phyloP scores from a whole-genome alignment of 2,113 vertebrate genomes.

The Tonatia bakeri region DNA sequence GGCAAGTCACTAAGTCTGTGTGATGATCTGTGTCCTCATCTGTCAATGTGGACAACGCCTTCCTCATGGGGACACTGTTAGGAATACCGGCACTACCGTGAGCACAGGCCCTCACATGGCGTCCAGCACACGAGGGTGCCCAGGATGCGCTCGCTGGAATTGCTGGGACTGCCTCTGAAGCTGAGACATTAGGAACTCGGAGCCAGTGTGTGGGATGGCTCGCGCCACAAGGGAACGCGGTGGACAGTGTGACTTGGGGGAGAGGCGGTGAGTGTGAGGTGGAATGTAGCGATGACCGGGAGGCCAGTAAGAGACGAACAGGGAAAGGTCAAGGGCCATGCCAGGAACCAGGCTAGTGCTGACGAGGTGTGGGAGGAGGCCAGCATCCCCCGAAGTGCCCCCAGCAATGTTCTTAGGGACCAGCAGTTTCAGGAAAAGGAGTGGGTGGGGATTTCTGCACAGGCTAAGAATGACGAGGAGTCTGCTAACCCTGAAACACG shows the following conservation, averaged over 20 bases:
- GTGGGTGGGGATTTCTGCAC: not conserved
- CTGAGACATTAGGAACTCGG: rapidly evolving
- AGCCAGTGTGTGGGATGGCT: rapidly evolving
- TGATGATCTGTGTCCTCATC: not conserved
- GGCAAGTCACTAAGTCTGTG: not conserved
- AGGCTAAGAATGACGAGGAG: not conserved
- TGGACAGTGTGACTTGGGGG: rapidly evolving
- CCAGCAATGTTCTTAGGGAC: not conserved
- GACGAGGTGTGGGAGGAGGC: too few species aligned
- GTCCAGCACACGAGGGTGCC: not conserved
- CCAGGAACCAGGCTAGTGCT: rapidly evolving
- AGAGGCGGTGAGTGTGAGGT: not conserved
- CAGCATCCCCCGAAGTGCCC: not conserved
- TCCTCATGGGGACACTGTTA: not conserved
- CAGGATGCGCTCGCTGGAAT: not conserved
- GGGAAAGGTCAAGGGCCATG: rapidly evolving
- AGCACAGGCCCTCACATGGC: not conserved
- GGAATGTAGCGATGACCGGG: not conserved
- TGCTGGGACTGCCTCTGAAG: too few species aligned
- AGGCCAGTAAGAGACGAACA: not conserved
- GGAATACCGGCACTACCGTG: rapidly evolving
- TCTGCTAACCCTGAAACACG: not conserved
- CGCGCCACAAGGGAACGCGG: rapidly evolving
- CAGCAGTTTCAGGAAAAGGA: not conserved
- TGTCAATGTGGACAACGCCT: not conserved